Conservation (phyloP, 2,797 vertebrate species). For the Enteromius radiatus region DNA sequence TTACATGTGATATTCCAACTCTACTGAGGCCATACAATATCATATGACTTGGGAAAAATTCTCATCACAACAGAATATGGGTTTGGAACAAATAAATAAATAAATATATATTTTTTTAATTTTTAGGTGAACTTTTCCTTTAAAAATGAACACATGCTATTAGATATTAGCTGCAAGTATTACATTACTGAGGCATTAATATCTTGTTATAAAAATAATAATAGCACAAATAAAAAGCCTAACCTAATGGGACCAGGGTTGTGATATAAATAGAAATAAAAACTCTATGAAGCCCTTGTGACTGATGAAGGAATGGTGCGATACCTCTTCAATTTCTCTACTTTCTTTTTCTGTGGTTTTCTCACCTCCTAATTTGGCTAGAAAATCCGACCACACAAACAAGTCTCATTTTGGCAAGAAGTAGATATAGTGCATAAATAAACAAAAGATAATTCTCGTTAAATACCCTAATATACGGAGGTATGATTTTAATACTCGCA, state of each 20-base stretch:
- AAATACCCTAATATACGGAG: slow-evolving; percentile 72
- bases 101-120: background rate
- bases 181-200: slow-evolving; percentile 26
- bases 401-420: slow-evolving; percentile 86
- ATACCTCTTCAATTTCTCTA: slow-evolving; percentile 39
- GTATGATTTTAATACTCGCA: slow-evolving; percentile 73
- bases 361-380: slow-evolving; percentile 78
- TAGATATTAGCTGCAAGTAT: slow-evolving; percentile 23
- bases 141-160: slow-evolving; percentile 1
- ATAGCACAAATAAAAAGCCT: background rate
- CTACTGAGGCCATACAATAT: background rate
- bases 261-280: slow-evolving; percentile 1
- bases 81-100: background rate
- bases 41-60: background rate
- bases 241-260: background rate
- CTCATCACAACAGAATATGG: no score
- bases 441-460: slow-evolving; percentile 69
- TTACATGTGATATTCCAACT: background rate
- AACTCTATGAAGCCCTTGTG: slow-evolving; percentile 55
- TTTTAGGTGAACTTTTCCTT: slow-evolving; percentile 10
- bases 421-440: slow-evolving; percentile 84
- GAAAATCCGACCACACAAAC: slow-evolving; percentile 80
- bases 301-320: slow-evolving; percentile 24
- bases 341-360: slow-evolving; percentile 55
- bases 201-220: background rate